These are phyloP conservation scores for Thomomys bottae DNA, from an alignment of 2,113 vertebrate genomes.

Conservation along the genomic window DNA sequence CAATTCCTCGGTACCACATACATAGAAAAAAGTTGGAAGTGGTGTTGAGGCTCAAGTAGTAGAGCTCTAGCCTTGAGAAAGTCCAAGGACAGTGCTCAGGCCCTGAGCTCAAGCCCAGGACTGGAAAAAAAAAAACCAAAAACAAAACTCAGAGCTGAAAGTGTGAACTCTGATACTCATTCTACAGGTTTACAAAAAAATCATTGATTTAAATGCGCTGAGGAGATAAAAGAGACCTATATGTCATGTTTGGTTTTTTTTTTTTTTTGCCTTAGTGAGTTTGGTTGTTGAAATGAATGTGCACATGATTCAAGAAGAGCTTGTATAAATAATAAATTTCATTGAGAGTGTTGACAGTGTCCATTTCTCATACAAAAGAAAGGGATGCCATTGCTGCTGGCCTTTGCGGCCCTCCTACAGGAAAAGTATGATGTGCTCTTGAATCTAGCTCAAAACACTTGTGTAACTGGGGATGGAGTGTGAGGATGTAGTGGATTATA, in stretches of 20 bases:
- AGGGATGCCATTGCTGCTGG: background rate
- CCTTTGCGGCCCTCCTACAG: background rate
- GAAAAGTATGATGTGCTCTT: background rate
- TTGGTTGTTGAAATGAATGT: background rate
- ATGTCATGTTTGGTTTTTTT: background rate
- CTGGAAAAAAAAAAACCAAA: too few relatives aligned
- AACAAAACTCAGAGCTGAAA: background rate
- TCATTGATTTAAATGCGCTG: constrained; percentile 11
- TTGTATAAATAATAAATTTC: background rate
- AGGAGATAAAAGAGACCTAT: background rate
- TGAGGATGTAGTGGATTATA: background rate
- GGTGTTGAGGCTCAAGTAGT: too few relatives aligned
- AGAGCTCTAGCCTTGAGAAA: too few relatives aligned
- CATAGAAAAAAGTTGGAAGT: too few relatives aligned
- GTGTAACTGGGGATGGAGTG: background rate
- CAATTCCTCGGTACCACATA: too few relatives aligned
- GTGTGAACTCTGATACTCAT: background rate
- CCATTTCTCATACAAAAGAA: background rate
- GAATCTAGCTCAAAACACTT: background rate
- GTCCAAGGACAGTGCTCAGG: too few relatives aligned
- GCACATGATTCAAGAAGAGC: background rate
- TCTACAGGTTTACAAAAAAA: constrained; percentile 2
- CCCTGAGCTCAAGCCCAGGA: too few relatives aligned
- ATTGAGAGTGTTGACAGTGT: background rate
- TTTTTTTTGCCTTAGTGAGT: background rate